Percentiles rank a stretch among this genome's conserved stretches.
phyloP scores from a whole-genome alignment of 2,888 invertebrate species.

The Synergus japonicus region DNA sequence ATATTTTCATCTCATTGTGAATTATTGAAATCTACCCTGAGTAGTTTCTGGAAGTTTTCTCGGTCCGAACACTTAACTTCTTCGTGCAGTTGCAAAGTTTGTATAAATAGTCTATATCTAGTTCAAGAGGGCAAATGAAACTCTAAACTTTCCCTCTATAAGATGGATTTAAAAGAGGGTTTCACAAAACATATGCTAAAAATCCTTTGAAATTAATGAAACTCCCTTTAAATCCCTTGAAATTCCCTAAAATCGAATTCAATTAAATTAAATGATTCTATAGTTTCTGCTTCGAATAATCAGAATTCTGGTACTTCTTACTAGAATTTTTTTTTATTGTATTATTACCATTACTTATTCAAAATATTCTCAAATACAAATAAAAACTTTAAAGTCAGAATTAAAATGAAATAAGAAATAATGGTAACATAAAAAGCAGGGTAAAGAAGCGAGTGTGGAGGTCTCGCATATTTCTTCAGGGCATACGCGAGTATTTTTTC shows the following conservation, averaged over 20 bases:
- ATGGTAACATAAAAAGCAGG: neutral
- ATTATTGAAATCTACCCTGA: neutral
- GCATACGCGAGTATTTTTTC: conserved; percentile 30
- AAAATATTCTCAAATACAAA: neutral
- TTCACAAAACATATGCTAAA: neutral
- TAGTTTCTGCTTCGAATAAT: too few relatives aligned
- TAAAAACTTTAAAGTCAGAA: neutral
- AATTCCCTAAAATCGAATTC: too few relatives aligned
- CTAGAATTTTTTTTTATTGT: neutral
- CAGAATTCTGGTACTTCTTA: too few relatives aligned
- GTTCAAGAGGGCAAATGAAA: conserved; percentile 17
- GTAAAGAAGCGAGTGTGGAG: neutral
- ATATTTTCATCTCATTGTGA: neutral
- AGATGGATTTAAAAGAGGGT: neutral
- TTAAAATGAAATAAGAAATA: neutral
- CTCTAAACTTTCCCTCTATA: conserved; percentile 8
- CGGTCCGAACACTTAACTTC: conserved; percentile 13
- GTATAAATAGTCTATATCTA: conserved; percentile 22
- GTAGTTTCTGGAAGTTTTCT: neutral
- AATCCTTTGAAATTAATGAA: too few relatives aligned
- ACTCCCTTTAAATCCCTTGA: too few relatives aligned
- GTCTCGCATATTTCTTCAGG: conserved; percentile 25
- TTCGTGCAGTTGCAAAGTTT: conserved; percentile 5
- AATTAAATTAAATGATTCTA: too few relatives aligned
- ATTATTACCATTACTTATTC: too few relatives aligned